These are phyloP conservation scores for Enteromius anoplus DNA, from an alignment of 2,797 vertebrate genomes.

Conservation along the genomic window DNA sequence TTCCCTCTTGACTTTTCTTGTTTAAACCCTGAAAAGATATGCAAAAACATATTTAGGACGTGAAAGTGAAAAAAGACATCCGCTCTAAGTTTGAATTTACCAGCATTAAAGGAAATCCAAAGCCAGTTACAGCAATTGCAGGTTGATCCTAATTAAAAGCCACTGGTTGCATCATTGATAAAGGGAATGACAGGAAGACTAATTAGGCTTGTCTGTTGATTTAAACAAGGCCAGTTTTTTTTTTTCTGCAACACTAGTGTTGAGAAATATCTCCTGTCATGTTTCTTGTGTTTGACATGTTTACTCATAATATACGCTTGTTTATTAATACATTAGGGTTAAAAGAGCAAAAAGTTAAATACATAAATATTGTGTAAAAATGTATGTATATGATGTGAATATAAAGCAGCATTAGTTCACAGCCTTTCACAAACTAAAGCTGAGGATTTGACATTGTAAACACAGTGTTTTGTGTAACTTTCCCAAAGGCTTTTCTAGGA, in stretches of 20 bases:
- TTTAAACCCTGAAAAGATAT: constrained; percentile 15
- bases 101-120: constrained; percentile 41
- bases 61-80: neutral
- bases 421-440: neutral
- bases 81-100: constrained; percentile 15
- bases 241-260: neutral
- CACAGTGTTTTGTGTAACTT: neutral
- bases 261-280: constrained; percentile 15
- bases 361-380: constrained; percentile 48
- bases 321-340: constrained; percentile 45
- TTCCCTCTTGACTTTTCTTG: neutral
- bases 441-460: constrained; percentile 14
- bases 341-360: constrained; percentile 45
- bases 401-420: constrained; percentile 46
- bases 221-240: neutral
- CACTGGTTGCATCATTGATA: constrained; percentile 9
- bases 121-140: constrained; percentile 34
- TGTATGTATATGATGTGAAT: constrained; percentile 43
- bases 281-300: constrained; percentile 37
- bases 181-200: neutral
- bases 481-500: constrained; percentile 11
- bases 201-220: constrained; percentile 6
- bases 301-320: constrained; percentile 3
- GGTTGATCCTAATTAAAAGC: constrained; percentile 40
- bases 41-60: neutral